Conservation (phyloP, 2,797 vertebrate species). For the Arremon brunneinucha region DNA sequence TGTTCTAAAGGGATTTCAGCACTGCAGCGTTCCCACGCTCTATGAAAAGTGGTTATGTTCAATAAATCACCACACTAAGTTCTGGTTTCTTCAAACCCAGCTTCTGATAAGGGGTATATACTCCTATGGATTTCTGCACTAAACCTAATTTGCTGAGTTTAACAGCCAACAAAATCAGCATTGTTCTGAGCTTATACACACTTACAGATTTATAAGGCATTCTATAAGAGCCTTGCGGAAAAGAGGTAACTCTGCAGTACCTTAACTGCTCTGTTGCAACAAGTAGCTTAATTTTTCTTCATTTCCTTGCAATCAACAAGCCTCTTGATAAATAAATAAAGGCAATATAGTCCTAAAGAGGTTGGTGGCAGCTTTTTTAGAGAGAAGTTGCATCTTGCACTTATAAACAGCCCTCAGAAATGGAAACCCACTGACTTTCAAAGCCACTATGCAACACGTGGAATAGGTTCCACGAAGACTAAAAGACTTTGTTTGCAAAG, state of each 20-base stretch:
- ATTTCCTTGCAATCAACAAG: conserved; percentile 51
- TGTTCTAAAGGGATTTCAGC: neutral
- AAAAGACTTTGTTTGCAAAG: neutral
- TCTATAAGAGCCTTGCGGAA: neutral
- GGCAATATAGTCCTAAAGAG: neutral
- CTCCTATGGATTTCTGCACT: neutral
- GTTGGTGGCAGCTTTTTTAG: neutral
- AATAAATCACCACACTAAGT: neutral
- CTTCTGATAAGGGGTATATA: neutral
- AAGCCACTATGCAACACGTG: neutral
- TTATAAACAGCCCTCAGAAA: neutral
- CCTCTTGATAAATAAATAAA: conserved; percentile 8
- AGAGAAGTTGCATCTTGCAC: neutral
- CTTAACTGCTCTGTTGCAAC: conserved; percentile 61
- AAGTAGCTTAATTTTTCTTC: conserved; percentile 68
- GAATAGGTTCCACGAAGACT: neutral
- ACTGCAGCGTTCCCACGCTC: neutral
- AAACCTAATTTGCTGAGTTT: neutral
- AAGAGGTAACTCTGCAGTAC: neutral
- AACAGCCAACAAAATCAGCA: conserved; percentile 23
- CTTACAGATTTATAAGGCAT: neutral
- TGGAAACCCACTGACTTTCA: neutral
- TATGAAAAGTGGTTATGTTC: neutral
- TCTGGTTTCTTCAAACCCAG: neutral
- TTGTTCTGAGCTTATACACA: neutral